Evolutionary conservation across 2,797 vertebrate genomes (phyloP).

Genomic region (Hippocampus kuda): DNA sequence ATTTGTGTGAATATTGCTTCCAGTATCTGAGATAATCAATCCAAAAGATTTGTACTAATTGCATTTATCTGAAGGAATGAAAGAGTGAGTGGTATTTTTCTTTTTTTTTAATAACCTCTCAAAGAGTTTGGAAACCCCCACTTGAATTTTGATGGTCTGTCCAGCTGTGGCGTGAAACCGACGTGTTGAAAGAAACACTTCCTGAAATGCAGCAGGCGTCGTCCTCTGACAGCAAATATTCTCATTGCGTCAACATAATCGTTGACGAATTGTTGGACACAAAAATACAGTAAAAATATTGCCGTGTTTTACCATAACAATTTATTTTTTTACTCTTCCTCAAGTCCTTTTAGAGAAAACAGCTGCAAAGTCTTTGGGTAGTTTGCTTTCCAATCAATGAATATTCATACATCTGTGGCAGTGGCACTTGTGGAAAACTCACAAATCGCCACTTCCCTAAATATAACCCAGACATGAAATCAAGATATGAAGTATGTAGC

Average conservation of each 20-base stretch:
- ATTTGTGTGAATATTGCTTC: neutral
- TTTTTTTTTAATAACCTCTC: neutral
- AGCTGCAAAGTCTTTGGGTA: slow-evolving; percentile 8
- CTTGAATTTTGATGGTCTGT: slow-evolving; percentile 26
- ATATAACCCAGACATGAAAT: slow-evolving; percentile 24
- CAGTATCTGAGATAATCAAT: neutral
- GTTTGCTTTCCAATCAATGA: slow-evolving; percentile 7
- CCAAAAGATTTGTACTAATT: neutral
- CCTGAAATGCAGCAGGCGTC: slow-evolving; percentile 29
- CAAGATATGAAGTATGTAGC: slow-evolving; percentile 5
- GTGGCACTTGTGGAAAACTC: slow-evolving; percentile 8
- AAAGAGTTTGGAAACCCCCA: slow-evolving; percentile 46
- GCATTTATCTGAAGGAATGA: neutral
- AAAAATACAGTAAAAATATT: neutral
- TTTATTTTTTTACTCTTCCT: slow-evolving; percentile 18
- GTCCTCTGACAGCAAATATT: slow-evolving; percentile 2
- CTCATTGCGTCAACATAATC: slow-evolving; percentile 9
- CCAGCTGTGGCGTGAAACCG: slow-evolving; percentile 47
- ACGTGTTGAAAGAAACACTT: slow-evolving; percentile 56
- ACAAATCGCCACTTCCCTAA: slow-evolving; percentile 11
- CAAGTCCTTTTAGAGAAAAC: slow-evolving; percentile 29
- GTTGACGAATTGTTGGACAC: neutral
- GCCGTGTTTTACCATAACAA: neutral
- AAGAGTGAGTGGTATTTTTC: neutral
- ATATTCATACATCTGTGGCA: slow-evolving; percentile 1